Evolutionary conservation across 2,888 invertebrate genomes (phyloP), one percentile per base, ranked within the genome.

Genomic region (Drosophila melanosoma): DNA sequence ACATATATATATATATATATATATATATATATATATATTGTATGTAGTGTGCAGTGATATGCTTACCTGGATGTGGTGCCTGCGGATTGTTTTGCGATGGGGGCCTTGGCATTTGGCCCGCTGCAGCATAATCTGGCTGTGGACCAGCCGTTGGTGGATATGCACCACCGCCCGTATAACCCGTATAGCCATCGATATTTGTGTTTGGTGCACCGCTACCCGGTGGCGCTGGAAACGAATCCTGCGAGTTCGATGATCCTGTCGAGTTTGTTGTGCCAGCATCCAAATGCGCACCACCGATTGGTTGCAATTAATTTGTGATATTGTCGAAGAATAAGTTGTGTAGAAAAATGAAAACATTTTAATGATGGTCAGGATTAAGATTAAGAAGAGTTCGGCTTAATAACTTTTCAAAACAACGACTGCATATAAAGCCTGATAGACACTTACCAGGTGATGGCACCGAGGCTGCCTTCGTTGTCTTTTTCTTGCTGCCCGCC

Each of bases 221-320:
- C 42, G 96, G 95, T 76, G 96, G 95, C 26, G 79, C 87, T 79
- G 96, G 96, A 94, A 98, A 98, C 87, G 98, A 97, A 93, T 98
- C 98, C 94, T 97, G 97, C 60, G 97, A 97, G 94, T 98, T 98
- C 85, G 97, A 97, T 86, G 97, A 97, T 83, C 98, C 96, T 95
- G 92, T 92, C 87, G 89, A 87, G 62, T 82, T 83, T 61, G 81
- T 83, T 38, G 83, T 83, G 23, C 82, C 89, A 69, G 87, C 89
- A 75, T 87, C 87, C 89, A 87, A 82, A 87, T 89, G 87, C 63
- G 87, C 90, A 85, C 89, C 90, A 76, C 83, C 90, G 81, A 81
- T 89, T 83, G 88, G 89, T 83, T 74, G 62, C 17, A 75, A 82
- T 33, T 48, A 8, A n/a, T 36, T 57, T 56, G 23, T 33, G 29